These are phyloP conservation scores for Carapus acus DNA, from an alignment of 2,797 vertebrate genomes.

Conservation along the genomic window DNA sequence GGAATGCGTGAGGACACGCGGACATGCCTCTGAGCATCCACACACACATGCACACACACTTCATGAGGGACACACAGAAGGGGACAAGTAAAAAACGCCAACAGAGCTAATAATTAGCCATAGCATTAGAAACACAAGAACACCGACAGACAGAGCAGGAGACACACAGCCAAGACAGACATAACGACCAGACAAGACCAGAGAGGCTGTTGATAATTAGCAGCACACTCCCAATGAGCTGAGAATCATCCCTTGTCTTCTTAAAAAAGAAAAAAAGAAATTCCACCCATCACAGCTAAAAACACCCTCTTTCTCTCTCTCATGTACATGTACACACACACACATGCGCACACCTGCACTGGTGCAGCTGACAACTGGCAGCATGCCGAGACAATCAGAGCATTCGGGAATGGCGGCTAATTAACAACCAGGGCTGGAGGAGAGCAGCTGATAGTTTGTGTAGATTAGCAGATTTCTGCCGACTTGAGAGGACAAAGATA, in stretches of 20 bases:
- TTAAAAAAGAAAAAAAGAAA: no score
- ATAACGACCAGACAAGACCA: background rate
- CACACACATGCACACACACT: no score
- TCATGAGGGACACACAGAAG: no score
- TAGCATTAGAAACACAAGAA: no score
- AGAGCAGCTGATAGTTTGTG: constrained; percentile 47
- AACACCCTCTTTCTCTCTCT: background rate
- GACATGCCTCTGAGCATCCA: no score
- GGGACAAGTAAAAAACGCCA: no score
- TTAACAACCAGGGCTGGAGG: constrained; percentile 47
- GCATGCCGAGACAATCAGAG: constrained; percentile 50
- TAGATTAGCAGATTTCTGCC: constrained; percentile 57
- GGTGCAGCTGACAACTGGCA: constrained; percentile 41
- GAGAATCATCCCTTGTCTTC: background rate
- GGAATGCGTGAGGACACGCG: no score
- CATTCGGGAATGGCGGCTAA: constrained; percentile 53
- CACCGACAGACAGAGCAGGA: no score
- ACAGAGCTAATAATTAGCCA: no score
- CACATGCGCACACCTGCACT: constrained; percentile 11
- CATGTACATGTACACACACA: background rate
- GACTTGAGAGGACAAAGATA: constrained; percentile 58
- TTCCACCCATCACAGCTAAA: constrained; percentile 6
- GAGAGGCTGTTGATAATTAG: background rate
- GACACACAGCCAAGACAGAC: no score
- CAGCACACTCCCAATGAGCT: constrained; percentile 3